Evolutionary conservation across 2,797 vertebrate genomes (phyloP), one percentile per base, ranked within the genome.

Genomic region (Lepidocolaptes lacrymiger): DNA sequence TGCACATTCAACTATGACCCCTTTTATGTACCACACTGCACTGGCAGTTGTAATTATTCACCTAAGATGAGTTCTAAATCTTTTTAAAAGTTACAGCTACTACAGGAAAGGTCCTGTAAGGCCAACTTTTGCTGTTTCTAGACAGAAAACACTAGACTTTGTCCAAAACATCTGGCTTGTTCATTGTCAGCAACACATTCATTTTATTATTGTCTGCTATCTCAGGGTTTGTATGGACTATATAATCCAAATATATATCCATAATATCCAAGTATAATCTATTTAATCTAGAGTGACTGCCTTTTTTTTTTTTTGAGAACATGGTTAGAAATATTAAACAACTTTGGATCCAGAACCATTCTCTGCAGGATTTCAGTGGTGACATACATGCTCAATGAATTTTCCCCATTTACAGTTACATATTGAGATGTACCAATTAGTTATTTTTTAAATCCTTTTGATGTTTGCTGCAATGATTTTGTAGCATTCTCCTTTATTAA

Each of bases 391-490:
- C n/a, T 49, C 74, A 69, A 7, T 78, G 43, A 84, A 51, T 52
- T 81, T 83, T 69, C 9, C 9, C 51, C 46, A 68, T 62, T 88
- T 90, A 75, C 41, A 88, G 28, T 85, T 94, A 48, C 51, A 69
- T 48, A 76, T 41, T 30, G 71, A 91, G 67, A 71, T 82, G 48
- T 55, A 87, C 12, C 86, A 91, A 19, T 71, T 84, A 93, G 55
- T 48, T 91, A 11, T 2, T 91, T 88, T 48, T 68, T 10, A 46
- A 81, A 79, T 69, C 36, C 27, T 56, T 63, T 88, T 74, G 48
- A 71, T 74, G n/a, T 78, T 90, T 91, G 88, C 76, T 84, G 69
- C 66, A 86, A 76, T 44, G 59, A 76, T 96, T 94, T 88, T 88
- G 51, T 67, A 76, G 34, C 66, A 44, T 87, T 89, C 71, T 67